Evolutionary conservation across 2,113 vertebrate species (phyloP).

Genomic region (Lophochroa leadbeateri): DNA sequence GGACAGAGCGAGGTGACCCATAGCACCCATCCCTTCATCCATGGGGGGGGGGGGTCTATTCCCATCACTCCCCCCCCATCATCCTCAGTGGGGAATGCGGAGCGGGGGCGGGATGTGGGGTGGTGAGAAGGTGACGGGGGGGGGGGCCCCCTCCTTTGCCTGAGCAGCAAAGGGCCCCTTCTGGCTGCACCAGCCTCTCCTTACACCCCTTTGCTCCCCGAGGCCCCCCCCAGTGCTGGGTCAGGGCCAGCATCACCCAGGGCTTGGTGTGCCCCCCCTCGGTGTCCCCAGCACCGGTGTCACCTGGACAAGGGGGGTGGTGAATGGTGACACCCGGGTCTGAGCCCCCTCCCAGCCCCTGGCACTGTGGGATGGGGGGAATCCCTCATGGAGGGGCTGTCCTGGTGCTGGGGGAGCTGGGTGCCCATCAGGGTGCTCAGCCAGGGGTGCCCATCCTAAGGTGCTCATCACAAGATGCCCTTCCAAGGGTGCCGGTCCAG

Average conservation of each 20-base stretch:
- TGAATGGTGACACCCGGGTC: not conserved
- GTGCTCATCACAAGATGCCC: not conserved
- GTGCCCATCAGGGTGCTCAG: not conserved
- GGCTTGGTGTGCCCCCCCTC: no score
- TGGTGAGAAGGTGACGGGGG: no score
- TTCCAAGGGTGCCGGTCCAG: not conserved
- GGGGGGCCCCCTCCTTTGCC: no score
- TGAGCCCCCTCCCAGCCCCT: not conserved
- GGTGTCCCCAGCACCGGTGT: not conserved
- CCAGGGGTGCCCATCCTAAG: not conserved
- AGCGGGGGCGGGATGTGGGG: not conserved
- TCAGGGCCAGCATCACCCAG: no score
- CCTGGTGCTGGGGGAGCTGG: not conserved
- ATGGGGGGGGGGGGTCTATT: not conserved
- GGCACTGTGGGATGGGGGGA: not conserved
- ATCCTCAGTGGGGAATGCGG: accelerated
- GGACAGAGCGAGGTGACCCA: accelerated
- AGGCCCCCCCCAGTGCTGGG: no score
- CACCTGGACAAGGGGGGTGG: not conserved
- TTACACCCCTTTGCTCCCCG: no score
- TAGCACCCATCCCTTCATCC: not conserved
- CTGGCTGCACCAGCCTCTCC: no score
- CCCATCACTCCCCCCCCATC: accelerated
- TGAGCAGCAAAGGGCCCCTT: no score
- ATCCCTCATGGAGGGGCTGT: not conserved